These are phyloP conservation scores for Mellivora capensis DNA, from an alignment of 2,113 vertebrate species.

Conservation along the genomic window DNA sequence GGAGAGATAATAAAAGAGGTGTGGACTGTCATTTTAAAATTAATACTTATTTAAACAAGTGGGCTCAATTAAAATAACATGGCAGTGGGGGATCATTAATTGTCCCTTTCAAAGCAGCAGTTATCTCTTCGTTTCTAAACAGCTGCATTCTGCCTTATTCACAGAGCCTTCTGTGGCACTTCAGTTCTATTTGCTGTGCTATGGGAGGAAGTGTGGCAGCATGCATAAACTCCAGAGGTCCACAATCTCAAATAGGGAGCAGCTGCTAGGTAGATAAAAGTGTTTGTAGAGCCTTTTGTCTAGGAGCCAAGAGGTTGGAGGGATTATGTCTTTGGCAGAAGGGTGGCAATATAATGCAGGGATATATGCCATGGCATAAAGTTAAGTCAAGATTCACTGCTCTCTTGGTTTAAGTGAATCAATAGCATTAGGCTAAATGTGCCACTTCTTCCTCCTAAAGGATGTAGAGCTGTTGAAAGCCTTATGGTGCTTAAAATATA, in stretches of 20 bases:
- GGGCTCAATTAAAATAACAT: neutral
- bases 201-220: neutral
- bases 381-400: constrained; percentile 21
- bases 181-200: neutral
- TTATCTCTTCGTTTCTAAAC: neutral
- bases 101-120: neutral
- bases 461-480: neutral
- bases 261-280: constrained; percentile 22
- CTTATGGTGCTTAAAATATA: constrained; percentile 18
- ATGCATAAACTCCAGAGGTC: neutral
- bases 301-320: neutral
- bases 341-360: neutral
- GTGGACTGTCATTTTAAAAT: neutral
- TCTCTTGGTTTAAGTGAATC: constrained; percentile 29
- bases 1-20: neutral
- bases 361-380: neutral
- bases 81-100: neutral
- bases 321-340: constrained; percentile 31
- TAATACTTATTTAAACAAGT: neutral
- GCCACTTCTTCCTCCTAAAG: neutral
- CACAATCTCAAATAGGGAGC: neutral
- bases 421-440: constrained; percentile 28
- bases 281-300: constrained; percentile 8
- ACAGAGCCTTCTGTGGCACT: neutral
- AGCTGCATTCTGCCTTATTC: neutral